Conservation (phyloP, 2,888 invertebrate species). For the Gastracanthus pulcherrimus region DNA sequence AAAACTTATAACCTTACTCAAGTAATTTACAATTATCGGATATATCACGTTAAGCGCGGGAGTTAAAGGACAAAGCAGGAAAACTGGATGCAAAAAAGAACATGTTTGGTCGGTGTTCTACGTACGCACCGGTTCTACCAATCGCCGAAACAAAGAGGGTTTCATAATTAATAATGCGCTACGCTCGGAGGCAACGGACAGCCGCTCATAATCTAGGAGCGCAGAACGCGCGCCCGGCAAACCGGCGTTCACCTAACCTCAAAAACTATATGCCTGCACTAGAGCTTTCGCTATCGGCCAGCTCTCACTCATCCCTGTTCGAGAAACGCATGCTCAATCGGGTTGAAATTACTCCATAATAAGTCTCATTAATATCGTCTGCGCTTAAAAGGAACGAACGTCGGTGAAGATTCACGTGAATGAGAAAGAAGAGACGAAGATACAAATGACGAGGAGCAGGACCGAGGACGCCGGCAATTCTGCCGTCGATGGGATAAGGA, state of each 20-base stretch:
- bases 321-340: background rate
- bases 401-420: background rate
- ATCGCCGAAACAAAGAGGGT: background rate
- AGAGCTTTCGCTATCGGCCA: background rate
- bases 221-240: background rate
- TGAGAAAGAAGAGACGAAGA: background rate
- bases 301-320: background rate
- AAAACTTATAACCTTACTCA: too few relatives aligned
- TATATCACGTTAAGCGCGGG: too few relatives aligned
- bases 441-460: background rate
- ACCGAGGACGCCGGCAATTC: conserved; percentile 7
- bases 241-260: background rate
- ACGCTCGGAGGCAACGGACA: background rate
- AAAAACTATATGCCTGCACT: background rate
- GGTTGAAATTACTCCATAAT: background rate
- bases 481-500: background rate
- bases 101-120: background rate
- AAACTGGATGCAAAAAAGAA: background rate
- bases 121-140: background rate
- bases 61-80: background rate
- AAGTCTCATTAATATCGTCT: background rate
- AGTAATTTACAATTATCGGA: too few relatives aligned
- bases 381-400: background rate
- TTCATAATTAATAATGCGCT: background rate
- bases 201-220: background rate